Conservation (phyloP, 23 tunicate genomes). For the Pegea sp. region DNA sequence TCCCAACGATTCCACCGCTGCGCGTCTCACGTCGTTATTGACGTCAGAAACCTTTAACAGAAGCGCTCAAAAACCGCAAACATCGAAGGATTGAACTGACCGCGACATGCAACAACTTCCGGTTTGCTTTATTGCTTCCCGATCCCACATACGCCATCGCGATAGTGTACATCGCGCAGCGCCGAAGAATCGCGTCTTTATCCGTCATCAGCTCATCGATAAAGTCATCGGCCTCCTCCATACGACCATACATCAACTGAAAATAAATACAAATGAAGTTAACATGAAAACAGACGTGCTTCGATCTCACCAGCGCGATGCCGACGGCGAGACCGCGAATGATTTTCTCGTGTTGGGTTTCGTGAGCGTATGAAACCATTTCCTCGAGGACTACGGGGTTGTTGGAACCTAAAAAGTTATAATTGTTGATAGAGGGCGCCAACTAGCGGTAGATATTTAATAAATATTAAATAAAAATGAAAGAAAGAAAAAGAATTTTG, state of each 20-base stretch:
- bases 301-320: conserved; percentile 49
- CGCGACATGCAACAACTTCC: conserved; percentile 87
- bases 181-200: conserved; percentile 81
- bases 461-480: too few relatives aligned
- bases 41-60: conserved; percentile 99
- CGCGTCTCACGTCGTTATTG: conserved; percentile 83
- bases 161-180: conserved; percentile 91
- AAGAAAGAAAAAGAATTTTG: too few relatives aligned
- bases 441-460: too few relatives aligned
- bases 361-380: conserved; percentile 88
- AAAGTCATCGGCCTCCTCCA: conserved; percentile 89
- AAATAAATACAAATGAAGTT: neutral
- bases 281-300: neutral
- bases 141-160: conserved; percentile 99
- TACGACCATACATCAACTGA: conserved; percentile 73
- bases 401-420: conserved; percentile 38
- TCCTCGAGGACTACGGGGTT: conserved; percentile 56
- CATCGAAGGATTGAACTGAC: conserved; percentile 29
- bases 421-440: too few relatives aligned
- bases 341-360: conserved; percentile 97
- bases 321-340: conserved; percentile 95
- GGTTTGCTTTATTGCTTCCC: conserved; percentile 80
- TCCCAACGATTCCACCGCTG: conserved; percentile 94
- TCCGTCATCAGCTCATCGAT: conserved; percentile 63
- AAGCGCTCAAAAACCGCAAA: too few relatives aligned